Conservation (phyloP, 1,140 invertebrate genomes). For the Brachionus koreanus region DNA sequence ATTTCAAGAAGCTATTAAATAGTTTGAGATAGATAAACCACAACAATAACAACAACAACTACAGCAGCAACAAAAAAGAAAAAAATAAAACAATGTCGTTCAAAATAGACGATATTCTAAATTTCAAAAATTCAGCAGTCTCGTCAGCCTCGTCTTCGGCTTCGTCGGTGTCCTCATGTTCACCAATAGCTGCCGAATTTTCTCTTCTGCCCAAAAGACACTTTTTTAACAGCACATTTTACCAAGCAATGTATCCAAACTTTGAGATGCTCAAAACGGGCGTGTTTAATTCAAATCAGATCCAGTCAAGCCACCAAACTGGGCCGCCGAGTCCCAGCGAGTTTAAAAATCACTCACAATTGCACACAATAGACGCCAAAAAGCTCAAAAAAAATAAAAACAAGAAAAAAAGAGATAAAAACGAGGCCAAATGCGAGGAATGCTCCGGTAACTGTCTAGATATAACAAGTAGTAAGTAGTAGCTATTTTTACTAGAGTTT, state of each 20-base stretch:
- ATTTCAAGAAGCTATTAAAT: conserved; percentile 7
- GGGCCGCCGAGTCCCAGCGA: background rate
- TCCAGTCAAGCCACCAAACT: background rate
- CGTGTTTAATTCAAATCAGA: background rate
- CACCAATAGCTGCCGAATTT: background rate
- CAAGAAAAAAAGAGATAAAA: background rate
- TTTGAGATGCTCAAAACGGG: background rate
- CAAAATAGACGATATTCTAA: conserved; percentile 36
- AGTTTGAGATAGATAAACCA: background rate
- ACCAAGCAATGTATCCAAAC: background rate
- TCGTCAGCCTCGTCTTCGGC: background rate
- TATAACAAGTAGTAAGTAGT: background rate
- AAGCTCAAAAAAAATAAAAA: background rate
- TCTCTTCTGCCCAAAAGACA: background rate
- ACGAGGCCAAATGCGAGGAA: background rate
- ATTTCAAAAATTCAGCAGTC: background rate
- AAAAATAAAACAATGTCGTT: background rate
- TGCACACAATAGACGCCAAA: background rate
- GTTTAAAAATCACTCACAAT: background rate
- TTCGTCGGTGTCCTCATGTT: conserved; percentile 9
- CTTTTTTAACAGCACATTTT: background rate
- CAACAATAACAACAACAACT: too few species aligned
- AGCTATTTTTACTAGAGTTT: too few species aligned
- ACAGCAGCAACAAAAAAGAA: too few species aligned
- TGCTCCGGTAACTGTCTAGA: background rate